Conservation (phyloP, 2,797 vertebrate species). For the Mormyrus proboscirostris region DNA sequence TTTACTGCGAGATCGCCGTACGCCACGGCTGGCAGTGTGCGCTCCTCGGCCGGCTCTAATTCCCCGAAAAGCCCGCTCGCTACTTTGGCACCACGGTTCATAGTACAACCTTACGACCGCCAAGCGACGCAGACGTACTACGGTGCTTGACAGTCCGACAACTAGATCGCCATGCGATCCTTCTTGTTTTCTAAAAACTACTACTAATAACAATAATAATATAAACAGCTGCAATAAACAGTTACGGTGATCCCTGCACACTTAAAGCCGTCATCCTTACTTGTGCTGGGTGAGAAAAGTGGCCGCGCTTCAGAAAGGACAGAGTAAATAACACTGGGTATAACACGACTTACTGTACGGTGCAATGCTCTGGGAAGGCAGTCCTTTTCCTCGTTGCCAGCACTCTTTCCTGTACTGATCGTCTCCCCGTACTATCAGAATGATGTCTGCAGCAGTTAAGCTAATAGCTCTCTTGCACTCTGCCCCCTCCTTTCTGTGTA, state of each 20-base stretch:
- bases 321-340: slow-evolving; percentile 22
- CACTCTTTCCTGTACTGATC: slow-evolving; percentile 77
- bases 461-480: slow-evolving; percentile 61
- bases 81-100: slow-evolving; percentile 37
- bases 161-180: slow-evolving; percentile 40
- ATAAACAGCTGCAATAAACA: slow-evolving; percentile 49
- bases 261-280: slow-evolving; percentile 55
- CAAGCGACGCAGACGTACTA: background rate
- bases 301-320: slow-evolving; percentile 30
- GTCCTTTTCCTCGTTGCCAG: slow-evolving; percentile 61
- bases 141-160: background rate
- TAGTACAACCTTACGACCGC: background rate
- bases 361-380: slow-evolving; percentile 71
- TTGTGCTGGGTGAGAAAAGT: slow-evolving; percentile 38
- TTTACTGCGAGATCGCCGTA: slow-evolving; percentile 48
- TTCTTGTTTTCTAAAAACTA: slow-evolving; percentile 13
- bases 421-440: slow-evolving; percentile 75
- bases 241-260: slow-evolving; percentile 46
- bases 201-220: slow-evolving; percentile 17
- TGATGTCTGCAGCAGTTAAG: slow-evolving; percentile 82
- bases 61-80: slow-evolving; percentile 44
- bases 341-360: slow-evolving; percentile 79
- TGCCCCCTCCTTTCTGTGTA: slow-evolving; percentile 54
- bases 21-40: slow-evolving; percentile 47
- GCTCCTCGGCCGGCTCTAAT: slow-evolving; percentile 50